Conservation (phyloP, 2,888 invertebrate genomes). For the Limnephilus auricula region DNA sequence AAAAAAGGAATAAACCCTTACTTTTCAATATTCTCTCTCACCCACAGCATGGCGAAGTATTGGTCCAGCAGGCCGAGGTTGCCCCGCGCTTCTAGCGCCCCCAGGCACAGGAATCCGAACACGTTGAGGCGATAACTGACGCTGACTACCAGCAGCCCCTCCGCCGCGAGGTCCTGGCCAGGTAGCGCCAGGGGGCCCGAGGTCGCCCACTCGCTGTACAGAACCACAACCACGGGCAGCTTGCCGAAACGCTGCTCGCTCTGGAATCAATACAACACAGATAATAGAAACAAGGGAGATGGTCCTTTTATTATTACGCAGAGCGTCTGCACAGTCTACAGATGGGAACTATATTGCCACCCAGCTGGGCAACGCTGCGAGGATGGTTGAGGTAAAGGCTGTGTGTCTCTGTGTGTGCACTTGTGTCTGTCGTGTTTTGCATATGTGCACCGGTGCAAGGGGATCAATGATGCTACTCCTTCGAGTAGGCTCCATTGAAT, state of each 20-base stretch:
- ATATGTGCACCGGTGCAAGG: no score
- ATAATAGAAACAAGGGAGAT: no score
- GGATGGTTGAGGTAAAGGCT: no score
- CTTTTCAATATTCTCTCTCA: conserved; percentile 88
- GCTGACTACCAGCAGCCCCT: conserved; percentile 84
- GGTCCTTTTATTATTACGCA: no score
- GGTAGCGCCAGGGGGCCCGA: conserved; percentile 77
- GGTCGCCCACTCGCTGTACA: conserved; percentile 80
- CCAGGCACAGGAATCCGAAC: conserved; percentile 82
- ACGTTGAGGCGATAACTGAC: conserved; percentile 84
- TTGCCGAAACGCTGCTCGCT: conserved; percentile 71
- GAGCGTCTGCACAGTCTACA: no score
- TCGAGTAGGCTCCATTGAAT: no score
- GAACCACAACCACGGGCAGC: conserved; percentile 83
- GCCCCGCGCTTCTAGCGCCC: conserved; percentile 81
- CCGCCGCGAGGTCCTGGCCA: conserved; percentile 85
- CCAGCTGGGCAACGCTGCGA: no score
- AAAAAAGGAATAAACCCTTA: conserved; percentile 69
- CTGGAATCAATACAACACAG: conserved; percentile 36
- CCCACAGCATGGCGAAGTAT: conserved; percentile 87
- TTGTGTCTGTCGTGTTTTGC: no score
- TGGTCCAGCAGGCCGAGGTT: conserved; percentile 94
- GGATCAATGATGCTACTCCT: no score
- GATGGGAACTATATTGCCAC: no score
- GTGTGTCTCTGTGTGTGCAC: no score